phyloP scores from a whole-genome alignment of 2,888 invertebrate genomes.

The Pterostichus madidus region DNA sequence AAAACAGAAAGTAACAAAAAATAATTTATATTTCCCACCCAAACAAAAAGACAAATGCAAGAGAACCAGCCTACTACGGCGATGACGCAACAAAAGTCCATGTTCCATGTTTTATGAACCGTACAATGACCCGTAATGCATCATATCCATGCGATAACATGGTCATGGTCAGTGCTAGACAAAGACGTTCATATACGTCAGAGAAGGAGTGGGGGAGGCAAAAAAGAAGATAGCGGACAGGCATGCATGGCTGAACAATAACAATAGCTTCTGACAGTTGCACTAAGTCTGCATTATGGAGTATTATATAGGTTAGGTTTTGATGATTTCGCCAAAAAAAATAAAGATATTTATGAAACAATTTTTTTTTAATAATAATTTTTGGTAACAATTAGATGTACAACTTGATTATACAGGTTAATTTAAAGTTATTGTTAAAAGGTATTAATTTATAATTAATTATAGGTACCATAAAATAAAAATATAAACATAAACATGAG shows the following conservation, averaged over 20 bases:
- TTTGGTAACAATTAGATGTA: too few species aligned
- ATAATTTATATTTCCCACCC: neutral
- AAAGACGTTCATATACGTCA: constrained; percentile 13
- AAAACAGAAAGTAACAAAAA: too few species aligned
- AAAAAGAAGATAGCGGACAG: constrained; percentile 37
- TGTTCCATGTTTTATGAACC: constrained; percentile 46
- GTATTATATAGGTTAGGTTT: constrained; percentile 33
- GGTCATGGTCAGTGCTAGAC: constrained; percentile 55
- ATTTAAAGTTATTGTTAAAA: neutral
- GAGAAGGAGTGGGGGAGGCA: constrained; percentile 14
- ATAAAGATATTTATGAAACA: too few species aligned
- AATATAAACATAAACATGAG: too few species aligned
- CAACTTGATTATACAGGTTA: too few species aligned
- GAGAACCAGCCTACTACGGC: neutral
- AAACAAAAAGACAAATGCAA: neutral
- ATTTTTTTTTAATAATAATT: too few species aligned
- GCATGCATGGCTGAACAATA: constrained; percentile 53
- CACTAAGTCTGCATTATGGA: neutral
- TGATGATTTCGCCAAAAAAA: neutral
- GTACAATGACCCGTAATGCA: constrained; percentile 57
- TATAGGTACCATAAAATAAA: neutral
- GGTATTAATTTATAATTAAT: neutral
- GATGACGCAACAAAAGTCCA: constrained; percentile 30
- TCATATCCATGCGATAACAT: constrained; percentile 40
- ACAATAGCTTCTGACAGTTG: constrained; percentile 36